Base-by-base conservation (phyloP, 2,888 invertebrate genomes). In the Thecocarcelia acutangulata region DNA sequence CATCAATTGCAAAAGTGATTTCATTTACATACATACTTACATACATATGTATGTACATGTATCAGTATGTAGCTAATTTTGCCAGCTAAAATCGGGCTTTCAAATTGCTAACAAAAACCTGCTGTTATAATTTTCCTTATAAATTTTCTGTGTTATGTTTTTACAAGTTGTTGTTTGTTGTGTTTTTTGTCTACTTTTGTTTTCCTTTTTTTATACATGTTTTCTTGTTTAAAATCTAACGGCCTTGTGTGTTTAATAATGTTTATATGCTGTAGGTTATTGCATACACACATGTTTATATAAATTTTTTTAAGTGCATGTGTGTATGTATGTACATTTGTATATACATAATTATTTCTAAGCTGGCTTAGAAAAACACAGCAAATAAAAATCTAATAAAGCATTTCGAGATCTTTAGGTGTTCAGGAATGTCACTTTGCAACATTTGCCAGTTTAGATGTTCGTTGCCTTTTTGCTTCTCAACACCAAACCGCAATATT, bases 401-500 rank as follows among this genome's bases (percentile, higher is more conserved):
- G 33, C 54, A 66, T 61, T 72, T 52, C 19, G 24, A 56, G 63
- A 75, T 80, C 64, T 75, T 52, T 68, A 81, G 81, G 77, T 76
- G 81, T 66, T 75, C 59, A 66, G 82, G 82, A 82, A 82, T 82
- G 82, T 82, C 63, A 59, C 82, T 78, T 28, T 59, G 75, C 82
- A 59, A 78, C 78, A 74, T 74, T 82, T 82, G 69, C 61, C 33
- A 48, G 54, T 63, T 63, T 70, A 8, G 37, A 11, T 24, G 70
- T 63, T 46, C 56, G 42, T 50, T 17, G n/a, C 44, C 33, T 2
- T 15, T 3, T 11, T 13, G 5, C 33, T 33, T 3, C 21, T 12
- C n/a, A 13, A 12, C 24, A n/a, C 21, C 19, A n/a, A 11, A 6
- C 0, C 17, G 17, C 13, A 48, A 48, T 19, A 42, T 42, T 28